Conservation (phyloP, 2,797 vertebrate genomes). For the Xyrichtys novacula region DNA sequence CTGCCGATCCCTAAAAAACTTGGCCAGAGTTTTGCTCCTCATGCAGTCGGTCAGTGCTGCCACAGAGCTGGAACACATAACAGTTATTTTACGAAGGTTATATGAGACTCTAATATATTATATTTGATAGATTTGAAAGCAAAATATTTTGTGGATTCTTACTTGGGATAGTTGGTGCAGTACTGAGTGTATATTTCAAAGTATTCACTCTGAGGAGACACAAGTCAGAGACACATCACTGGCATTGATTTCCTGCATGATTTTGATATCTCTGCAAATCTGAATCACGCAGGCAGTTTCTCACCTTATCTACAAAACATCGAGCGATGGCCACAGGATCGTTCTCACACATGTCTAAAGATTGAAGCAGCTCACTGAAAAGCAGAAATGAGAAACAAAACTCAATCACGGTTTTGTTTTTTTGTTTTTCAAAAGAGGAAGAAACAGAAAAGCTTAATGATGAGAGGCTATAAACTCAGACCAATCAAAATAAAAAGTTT, state of each 20-base stretch:
- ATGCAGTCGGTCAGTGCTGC: conserved; percentile 94
- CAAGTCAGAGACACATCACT: conserved; percentile 27
- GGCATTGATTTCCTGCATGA: neutral
- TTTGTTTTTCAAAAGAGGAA: neutral
- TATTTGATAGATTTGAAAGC: neutral
- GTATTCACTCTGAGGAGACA: conserved; percentile 89
- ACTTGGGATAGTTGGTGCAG: conserved; percentile 99
- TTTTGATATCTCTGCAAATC: neutral
- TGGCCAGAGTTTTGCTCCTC: conserved; percentile 92
- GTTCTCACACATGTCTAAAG: conserved; percentile 91
- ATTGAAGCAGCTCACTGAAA: conserved; percentile 92
- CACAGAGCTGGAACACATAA: conserved; percentile 87
- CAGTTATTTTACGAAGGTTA: neutral
- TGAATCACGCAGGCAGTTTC: conserved; percentile 17
- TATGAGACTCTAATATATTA: neutral
- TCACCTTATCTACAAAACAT: conserved; percentile 96
- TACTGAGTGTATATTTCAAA: conserved; percentile 99
- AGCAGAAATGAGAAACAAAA: neutral
- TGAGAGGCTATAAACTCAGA: neutral
- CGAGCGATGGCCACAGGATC: conserved; percentile 94
- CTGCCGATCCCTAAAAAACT: conserved; percentile 95
- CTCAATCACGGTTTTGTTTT: neutral
- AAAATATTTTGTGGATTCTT: conserved; percentile 64
- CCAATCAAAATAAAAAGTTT: neutral
- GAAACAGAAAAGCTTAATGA: neutral